Evolutionary conservation across 2,113 vertebrate species (phyloP), one percentile per base, ranked within the genome.

Genomic region (Tetraodon nigroviridis): DNA sequence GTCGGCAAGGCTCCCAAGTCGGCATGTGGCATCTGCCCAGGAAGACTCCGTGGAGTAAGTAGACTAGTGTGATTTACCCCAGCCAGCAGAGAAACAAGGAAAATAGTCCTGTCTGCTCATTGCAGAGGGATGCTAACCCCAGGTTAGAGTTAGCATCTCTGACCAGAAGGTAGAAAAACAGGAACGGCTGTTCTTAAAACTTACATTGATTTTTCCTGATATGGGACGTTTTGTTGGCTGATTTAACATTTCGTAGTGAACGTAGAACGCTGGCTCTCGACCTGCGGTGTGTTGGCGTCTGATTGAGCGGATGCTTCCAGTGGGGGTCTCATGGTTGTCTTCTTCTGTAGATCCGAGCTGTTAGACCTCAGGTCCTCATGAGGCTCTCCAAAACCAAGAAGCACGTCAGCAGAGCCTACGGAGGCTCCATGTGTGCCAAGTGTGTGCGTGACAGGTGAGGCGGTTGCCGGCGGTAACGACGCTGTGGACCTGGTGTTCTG

Each of bases 381-480:
- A 94, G 97, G 76, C 90, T 99, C 73, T 99, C 96, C 10, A 99
- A 99, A 82, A 99, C 96, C 0, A 99, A 98, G 85, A 99, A 99
- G 75, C 97, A 98, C 0, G 96, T 99, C 55, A 98, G 93, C 91
- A 92, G 97, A 78, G 97, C 96, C 29, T 99, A 99, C 3, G 97
- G 97, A 40, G 97, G 97, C 10, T 98, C 97, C 81, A 99, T 99
- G 97, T 99, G 97, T 49, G 96, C 97, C 32, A 98, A 98, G 78
- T 95, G 93, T 86, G 95, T 99, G 58, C 97, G 96, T 0, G 97
- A 99, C 92, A 95, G 97, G 97, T 98, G 83, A 90, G 61, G 11
- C 11, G 2, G 18, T 11, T 18, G 19, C 49, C 14, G 13, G 5
- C 49, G 11, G 19, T 27, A 12, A 49, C 11, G 18, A 49, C 11